Percentiles rank a stretch among this genome's conserved stretches.
These are phyloP conservation scores for Hirtodrosophila alboralis DNA, from an alignment of 2,888 invertebrate genomes.

Conservation along the genomic window DNA sequence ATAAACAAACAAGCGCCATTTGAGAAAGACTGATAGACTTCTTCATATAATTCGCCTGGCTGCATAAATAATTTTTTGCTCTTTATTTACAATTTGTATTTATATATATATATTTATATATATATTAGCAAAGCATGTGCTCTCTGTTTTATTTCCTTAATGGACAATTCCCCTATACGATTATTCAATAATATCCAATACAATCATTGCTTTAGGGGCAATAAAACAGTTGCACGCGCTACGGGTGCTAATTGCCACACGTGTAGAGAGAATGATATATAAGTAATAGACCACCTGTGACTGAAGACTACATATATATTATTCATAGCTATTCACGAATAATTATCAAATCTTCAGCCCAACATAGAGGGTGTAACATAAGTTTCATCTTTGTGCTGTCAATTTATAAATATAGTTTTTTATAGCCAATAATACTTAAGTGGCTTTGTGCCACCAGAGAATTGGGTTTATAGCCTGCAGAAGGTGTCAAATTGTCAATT, in stretches of 20 bases:
- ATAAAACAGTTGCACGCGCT: slow-evolving; percentile 53
- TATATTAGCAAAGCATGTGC: background rate
- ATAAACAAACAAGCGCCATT: slow-evolving; percentile 59
- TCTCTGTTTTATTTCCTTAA: slow-evolving; percentile 15
- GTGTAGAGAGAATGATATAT: slow-evolving; percentile 13
- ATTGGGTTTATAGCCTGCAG: slow-evolving; percentile 61
- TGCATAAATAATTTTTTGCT: slow-evolving; percentile 16
- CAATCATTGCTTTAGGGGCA: slow-evolving; percentile 24
- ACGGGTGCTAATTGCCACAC: slow-evolving; percentile 55
- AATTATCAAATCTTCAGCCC: slow-evolving; percentile 53
- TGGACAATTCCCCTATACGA: slow-evolving; percentile 2
- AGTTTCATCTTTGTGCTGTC: slow-evolving; percentile 8
- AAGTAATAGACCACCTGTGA: slow-evolving; percentile 20
- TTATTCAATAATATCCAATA: slow-evolving; percentile 12
- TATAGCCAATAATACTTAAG: slow-evolving; percentile 58
- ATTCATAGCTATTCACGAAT: slow-evolving; percentile 20
- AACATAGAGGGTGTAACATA: slow-evolving; percentile 14
- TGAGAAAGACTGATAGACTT: slow-evolving; percentile 30
- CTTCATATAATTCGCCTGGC: slow-evolving; percentile 6
- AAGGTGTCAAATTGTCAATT: too few relatives aligned
- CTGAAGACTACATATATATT: slow-evolving; percentile 39
- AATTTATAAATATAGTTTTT: slow-evolving; percentile 47
- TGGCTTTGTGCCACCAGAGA: slow-evolving; percentile 46
- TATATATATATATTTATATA: background rate
- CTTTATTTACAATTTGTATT: background rate